Conservation (phyloP, 2,113 vertebrate genomes). For the Orthochromis malagaraziensis region DNA sequence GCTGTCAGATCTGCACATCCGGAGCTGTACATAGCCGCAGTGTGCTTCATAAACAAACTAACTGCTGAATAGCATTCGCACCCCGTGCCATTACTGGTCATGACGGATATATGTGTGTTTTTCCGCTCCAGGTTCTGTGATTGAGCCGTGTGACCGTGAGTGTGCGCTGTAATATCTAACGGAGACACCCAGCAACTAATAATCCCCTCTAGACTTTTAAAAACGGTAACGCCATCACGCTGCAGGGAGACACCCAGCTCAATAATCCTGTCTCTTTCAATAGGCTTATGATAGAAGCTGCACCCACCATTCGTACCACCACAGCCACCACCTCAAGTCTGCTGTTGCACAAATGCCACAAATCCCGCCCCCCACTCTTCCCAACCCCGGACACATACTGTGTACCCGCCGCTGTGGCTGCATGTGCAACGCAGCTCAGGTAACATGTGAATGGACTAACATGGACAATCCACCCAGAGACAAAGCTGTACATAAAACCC, state of each 20-base stretch:
- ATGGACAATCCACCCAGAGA: constrained; percentile 48
- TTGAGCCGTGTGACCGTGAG: background rate
- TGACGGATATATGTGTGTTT: background rate
- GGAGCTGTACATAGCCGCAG: constrained; percentile 13
- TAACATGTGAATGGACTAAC: constrained; percentile 15
- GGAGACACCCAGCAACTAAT: background rate
- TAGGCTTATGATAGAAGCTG: background rate
- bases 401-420: background rate
- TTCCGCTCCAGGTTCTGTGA: background rate
- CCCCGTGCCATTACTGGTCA: background rate
- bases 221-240: background rate
- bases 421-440: constrained; percentile 17
- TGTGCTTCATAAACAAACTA: background rate
- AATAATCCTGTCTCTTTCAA: background rate
- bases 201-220: background rate
- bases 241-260: background rate
- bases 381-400: background rate
- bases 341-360: constrained; percentile 18
- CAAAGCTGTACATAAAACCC: background rate
- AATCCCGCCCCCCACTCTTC: background rate
- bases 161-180: constrained; percentile 11
- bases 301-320: background rate
- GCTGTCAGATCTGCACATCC: background rate
- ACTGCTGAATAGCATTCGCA: background rate
- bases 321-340: background rate